Percentiles rank a stretch among this genome's conserved stretches.
Conservation (phyloP, 2,888 invertebrate species). For the Noctua comes region DNA sequence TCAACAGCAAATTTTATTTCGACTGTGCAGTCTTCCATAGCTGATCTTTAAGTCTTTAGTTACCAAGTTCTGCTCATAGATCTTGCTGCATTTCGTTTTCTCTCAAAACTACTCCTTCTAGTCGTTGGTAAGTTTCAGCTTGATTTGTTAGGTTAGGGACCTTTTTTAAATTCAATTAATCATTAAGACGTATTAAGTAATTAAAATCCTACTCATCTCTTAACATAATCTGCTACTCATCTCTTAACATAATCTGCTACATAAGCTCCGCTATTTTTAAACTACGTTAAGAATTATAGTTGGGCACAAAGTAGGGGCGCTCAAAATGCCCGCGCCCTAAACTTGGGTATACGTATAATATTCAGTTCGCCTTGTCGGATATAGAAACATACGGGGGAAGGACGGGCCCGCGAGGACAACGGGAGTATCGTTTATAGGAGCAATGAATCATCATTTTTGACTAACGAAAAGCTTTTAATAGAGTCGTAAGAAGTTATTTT, state of each 20-base stretch:
- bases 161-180: neutral
- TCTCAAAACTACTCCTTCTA: neutral
- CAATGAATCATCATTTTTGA: neutral
- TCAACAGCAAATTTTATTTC: neutral
- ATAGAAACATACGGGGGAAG: constrained; percentile 34
- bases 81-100: neutral
- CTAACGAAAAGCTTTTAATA: neutral
- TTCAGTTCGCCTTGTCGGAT: constrained; percentile 28
- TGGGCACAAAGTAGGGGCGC: constrained; percentile 15
- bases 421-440: too few relatives aligned
- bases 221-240: constrained; percentile 1
- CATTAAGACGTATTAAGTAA: neutral
- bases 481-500: neutral
- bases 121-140: neutral
- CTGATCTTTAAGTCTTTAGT: neutral
- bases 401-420: neutral
- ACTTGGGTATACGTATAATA: constrained; percentile 40
- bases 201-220: neutral
- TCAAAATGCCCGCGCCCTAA: constrained; percentile 29
- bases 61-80: neutral
- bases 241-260: neutral
- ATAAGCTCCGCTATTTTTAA: constrained; percentile 21
- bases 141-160: neutral
- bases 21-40: neutral
- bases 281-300: constrained; percentile 29